These are phyloP conservation scores for Silurus aristotelis DNA, from an alignment of 2,797 vertebrate species.

Conservation along the genomic window DNA sequence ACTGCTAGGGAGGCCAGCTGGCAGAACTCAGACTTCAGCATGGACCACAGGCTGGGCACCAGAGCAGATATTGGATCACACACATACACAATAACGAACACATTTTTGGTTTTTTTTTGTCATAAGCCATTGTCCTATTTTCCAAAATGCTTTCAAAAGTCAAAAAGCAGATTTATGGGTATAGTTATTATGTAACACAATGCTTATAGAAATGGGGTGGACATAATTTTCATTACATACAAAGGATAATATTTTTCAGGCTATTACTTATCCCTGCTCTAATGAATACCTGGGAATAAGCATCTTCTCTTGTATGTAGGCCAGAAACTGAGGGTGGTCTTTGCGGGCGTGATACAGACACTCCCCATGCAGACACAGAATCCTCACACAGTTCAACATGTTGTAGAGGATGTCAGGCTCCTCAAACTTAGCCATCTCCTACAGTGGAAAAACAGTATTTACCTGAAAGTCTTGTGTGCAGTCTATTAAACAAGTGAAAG, in stretches of 20 bases:
- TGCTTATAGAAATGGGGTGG: neutral
- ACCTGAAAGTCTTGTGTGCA: too few species aligned
- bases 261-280: neutral
- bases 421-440: conserved; percentile 98
- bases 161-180: neutral
- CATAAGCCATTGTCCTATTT: neutral
- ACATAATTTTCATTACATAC: neutral
- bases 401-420: conserved; percentile 99
- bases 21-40: conserved; percentile 95
- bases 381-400: conserved; percentile 97
- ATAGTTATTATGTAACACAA: neutral
- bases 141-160: neutral
- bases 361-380: conserved; percentile 94
- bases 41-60: conserved; percentile 87
- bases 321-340: conserved; percentile 91
- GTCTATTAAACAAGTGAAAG: neutral
- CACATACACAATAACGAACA: conserved; percentile 25
- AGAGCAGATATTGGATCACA: conserved; percentile 45
- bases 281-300: conserved; percentile 87
- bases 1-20: conserved; percentile 95
- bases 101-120: neutral
- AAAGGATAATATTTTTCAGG: neutral
- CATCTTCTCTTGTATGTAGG: conserved; percentile 95
- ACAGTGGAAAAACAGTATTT: neutral
- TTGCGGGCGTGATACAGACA: conserved; percentile 92